A percentile compares a stretch with the other conserved stretches of the same genome.
These are phyloP conservation scores for Coracopsis vasa DNA, from an alignment of 2,113 vertebrate species.

Conservation along the genomic window DNA sequence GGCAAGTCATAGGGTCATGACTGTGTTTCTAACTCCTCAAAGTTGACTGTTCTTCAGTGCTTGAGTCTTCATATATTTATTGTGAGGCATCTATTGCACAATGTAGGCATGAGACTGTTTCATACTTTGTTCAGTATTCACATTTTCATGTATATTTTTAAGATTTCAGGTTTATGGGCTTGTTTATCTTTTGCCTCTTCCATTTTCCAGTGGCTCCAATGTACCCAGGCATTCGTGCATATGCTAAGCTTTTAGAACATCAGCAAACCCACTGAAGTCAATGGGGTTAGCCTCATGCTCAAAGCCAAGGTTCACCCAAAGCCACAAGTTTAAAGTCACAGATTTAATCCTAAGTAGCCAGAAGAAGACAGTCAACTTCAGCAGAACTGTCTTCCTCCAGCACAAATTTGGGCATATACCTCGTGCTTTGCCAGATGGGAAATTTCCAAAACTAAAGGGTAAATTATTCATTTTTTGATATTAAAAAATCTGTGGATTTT, in stretches of 20 bases:
- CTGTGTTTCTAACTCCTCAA: background rate
- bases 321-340: too few species aligned
- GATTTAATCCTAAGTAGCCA: background rate
- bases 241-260: background rate
- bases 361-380: background rate
- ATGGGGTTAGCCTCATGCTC: background rate
- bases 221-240: background rate
- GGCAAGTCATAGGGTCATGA: background rate
- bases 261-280: background rate
- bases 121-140: background rate
- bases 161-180: background rate
- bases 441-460: background rate
- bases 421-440: background rate
- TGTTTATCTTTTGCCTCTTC: background rate
- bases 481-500: background rate
- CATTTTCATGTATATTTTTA: background rate
- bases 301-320: background rate
- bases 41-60: background rate
- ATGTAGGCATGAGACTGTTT: background rate
- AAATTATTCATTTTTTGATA: background rate
- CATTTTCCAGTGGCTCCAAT: background rate
- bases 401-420: background rate
- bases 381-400: background rate
- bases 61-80: background rate
- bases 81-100: background rate